A percentile compares a stretch with the other conserved stretches of the same genome.
phyloP scores from a whole-genome alignment of 2,888 invertebrate species.

The Drosophila peninsularis region DNA sequence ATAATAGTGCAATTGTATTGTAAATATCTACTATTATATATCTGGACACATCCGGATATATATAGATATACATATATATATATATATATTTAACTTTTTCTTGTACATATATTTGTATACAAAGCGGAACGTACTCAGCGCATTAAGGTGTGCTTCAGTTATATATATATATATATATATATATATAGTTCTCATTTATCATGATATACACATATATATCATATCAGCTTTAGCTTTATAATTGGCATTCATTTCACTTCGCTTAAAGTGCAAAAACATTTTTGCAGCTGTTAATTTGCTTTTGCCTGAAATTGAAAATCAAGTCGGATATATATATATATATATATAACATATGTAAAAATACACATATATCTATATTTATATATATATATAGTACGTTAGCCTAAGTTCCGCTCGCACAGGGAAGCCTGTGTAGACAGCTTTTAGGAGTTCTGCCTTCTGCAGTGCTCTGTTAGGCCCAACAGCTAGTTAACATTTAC shows the following conservation, averaged over 20 bases:
- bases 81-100: neutral
- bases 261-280: no score
- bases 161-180: neutral
- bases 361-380: neutral
- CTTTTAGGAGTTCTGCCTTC: neutral
- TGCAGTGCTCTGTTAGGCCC: neutral
- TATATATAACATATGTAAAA: neutral
- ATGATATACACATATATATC: neutral
- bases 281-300: constrained; percentile 9
- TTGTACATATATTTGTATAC: neutral
- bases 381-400: neutral
- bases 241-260: constrained; percentile 15
- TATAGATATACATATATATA: neutral
- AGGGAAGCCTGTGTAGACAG: neutral
- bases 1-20: constrained; percentile 27
- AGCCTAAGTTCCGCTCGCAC: neutral
- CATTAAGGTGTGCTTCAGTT: neutral
- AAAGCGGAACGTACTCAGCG: neutral
- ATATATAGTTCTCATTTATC: neutral
- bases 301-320: neutral
- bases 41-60: neutral
- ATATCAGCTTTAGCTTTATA: neutral
- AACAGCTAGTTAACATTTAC: neutral
- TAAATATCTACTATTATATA: constrained; percentile 13
- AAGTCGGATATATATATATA: neutral